phyloP scores from a whole-genome alignment of 2,797 vertebrate genomes.

The Bryconaethiops microstoma region DNA sequence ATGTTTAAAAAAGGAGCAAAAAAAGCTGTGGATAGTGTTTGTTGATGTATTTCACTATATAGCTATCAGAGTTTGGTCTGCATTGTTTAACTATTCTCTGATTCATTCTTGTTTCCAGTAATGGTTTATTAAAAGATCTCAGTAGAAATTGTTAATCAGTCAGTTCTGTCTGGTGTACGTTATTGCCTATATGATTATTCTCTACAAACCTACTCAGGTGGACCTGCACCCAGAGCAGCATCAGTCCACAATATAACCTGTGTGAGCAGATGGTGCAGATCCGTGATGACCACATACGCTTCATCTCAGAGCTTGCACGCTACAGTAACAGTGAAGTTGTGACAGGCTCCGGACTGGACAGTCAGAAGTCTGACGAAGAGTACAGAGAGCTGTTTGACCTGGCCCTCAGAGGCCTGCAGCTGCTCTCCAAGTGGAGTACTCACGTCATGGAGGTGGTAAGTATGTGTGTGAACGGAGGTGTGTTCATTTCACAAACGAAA shows the following conservation, averaged over 20 bases:
- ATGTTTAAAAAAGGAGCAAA: no score
- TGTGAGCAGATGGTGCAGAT: slow-evolving; percentile 99
- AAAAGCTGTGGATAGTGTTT: slow-evolving; percentile 70
- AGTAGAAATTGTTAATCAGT: no score
- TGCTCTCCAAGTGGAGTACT: slow-evolving; percentile 97
- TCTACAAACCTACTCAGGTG: slow-evolving; percentile 78
- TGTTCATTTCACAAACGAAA: no score
- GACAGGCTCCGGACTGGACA: slow-evolving; percentile 94
- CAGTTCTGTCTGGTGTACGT: background rate
- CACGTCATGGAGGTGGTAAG: slow-evolving; percentile 99
- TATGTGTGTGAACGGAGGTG: slow-evolving; percentile 51
- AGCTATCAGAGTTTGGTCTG: background rate
- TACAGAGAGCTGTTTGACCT: slow-evolving; percentile 97
- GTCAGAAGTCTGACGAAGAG: slow-evolving; percentile 92
- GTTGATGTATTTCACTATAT: no score
- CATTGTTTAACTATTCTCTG: background rate
- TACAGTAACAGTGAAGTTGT: slow-evolving; percentile 99
- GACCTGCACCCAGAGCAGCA: slow-evolving; percentile 98
- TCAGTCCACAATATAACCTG: slow-evolving; percentile 98
- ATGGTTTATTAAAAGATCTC: background rate
- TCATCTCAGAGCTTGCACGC: slow-evolving; percentile 98
- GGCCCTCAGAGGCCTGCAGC: slow-evolving; percentile 94
- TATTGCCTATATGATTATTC: background rate
- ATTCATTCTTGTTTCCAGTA: background rate
- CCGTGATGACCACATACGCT: slow-evolving; percentile 98